phyloP scores from a whole-genome alignment of 2,888 invertebrate genomes.

The Papilio elwesi region DNA sequence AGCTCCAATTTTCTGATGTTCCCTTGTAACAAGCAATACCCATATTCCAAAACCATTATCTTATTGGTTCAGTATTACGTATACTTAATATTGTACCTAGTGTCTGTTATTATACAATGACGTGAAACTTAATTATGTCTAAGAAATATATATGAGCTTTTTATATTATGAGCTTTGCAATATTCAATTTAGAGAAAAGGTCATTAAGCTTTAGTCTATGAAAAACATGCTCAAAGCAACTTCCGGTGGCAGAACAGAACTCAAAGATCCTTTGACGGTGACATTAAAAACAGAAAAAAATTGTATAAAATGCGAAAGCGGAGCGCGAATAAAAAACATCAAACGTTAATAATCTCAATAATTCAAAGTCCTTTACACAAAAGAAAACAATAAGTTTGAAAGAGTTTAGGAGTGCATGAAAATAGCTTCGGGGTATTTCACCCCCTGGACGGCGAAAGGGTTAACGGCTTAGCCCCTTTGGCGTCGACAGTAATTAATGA shows the following conservation, averaged over 20 bases:
- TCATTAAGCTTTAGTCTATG: slow-evolving; percentile 31
- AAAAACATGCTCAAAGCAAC: slow-evolving; percentile 34
- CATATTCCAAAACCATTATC: no score
- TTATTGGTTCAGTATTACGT: no score
- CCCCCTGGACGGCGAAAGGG: slow-evolving; percentile 63
- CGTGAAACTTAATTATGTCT: no score
- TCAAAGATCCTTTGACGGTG: slow-evolving; percentile 45
- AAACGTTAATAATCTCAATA: slow-evolving; percentile 78
- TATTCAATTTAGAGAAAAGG: slow-evolving; percentile 17
- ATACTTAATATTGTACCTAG: no score
- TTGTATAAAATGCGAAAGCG: slow-evolving; percentile 44
- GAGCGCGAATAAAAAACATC: slow-evolving; percentile 61
- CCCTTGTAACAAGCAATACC: no score
- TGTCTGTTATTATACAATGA: no score
- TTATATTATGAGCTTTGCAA: not conserved
- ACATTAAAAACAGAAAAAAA: slow-evolving; percentile 45
- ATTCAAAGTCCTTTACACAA: slow-evolving; percentile 73
- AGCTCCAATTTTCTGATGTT: no score
- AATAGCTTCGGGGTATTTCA: slow-evolving; percentile 70
- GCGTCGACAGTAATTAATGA: slow-evolving; percentile 77
- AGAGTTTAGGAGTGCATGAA: slow-evolving; percentile 72
- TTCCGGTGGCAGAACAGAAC: slow-evolving; percentile 31
- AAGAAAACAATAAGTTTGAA: slow-evolving; percentile 80
- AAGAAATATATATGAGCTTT: not conserved
- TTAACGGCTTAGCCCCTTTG: slow-evolving; percentile 72